Base-by-base conservation (phyloP, 2,888 invertebrate genomes). In the Merodon equestris region DNA sequence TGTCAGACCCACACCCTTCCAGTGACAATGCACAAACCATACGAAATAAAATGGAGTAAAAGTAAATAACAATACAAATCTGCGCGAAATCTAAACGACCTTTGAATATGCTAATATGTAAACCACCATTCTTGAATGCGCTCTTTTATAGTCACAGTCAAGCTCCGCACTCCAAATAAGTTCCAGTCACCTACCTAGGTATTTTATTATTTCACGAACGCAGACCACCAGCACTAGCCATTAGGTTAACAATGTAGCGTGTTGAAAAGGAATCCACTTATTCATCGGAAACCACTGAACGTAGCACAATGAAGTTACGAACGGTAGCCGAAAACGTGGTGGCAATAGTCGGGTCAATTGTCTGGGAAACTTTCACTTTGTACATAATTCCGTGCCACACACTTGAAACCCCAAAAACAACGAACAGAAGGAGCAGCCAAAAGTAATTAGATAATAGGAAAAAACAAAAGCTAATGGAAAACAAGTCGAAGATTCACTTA, bases 311-410 rank as follows among this genome's bases (percentile, higher is more conserved):
- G 14, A 3, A 48, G 10, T 36, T 54, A 54, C 56, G 56, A 63
- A 56, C 27, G 7, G 27, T 27, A 27, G 27, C 7, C 27, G 7
- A 4, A 27, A 7, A 27, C 27, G 27, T 27, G 27, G 7, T 27
- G 27, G 27, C 7, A 27, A 27, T 27, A 27, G 27, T 27, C 27
- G 51, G 44, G 56, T 71, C 61, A 70, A 17, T 19, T 50, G 48
- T 56, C 48, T 63, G 71, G 50, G 44, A 63, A 71, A 71, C 71
- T 71, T 71, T 71, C 71, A 71, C 71, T 71, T 61, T 27, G 13
- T 48, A 19, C 27, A 47, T 12, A 40, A 42, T 71, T 54, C 47
- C 27, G 54, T 54, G 34, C 27, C 48, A 47, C 27, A 17, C 70
- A 36, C 27, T 48, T 54, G 34, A 47, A n/a, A 42, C 3, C 40